Base-by-base conservation (phyloP, 2,888 invertebrate genomes). In the Caenorhabditis virilis region DNA sequence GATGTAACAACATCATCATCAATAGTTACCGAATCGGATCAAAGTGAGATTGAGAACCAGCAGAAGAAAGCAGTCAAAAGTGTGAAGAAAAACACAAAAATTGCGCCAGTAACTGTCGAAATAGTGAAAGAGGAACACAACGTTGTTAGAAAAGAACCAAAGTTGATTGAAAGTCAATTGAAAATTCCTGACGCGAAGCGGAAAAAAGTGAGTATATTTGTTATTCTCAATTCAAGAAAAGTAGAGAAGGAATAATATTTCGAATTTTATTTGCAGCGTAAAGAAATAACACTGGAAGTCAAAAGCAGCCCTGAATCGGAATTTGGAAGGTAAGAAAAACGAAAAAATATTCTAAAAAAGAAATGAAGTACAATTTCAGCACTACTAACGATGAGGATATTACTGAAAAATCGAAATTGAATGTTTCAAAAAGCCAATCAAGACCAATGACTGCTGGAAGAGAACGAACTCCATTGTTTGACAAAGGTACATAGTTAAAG, bases 381-480 rank as follows among this genome's bases (percentile, higher is more conserved):
- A 25, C 22, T 46, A 46, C 13, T 39, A 50, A 22, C 6, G 46
- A 38, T 1, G 53, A 46, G 9, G 25, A 25, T 22, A 22, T 1
- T 3, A 53, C 20, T 25, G 16, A 6, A 30, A 43, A 47, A 13
- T 22, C 26, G 16, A 18, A n/a, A 30, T 7, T n/a, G 27, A 30
- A 16, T 36, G 5, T n/a, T 36, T 16, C 20, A 16, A 16, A 16
- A 45, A 30, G 36, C 43, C 41, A 47, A 20, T 25, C 27, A 18
- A 20, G 63, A 11, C 63, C 63, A 49, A 63, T 57, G 57, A 57
- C 63, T 35, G 63, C 63, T 3, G 49, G 52, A 45, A 53, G 15
- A 33, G 53, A 63, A 30, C 36, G 63, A 55, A 63, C 63, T 49
- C 53, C 63, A 41, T 49, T 53, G 48, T 63, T 63, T 41, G 53